Percentiles rank a stretch among this genome's conserved stretches.
Conservation (phyloP, 2,797 vertebrate genomes). For the Pterois miles region DNA sequence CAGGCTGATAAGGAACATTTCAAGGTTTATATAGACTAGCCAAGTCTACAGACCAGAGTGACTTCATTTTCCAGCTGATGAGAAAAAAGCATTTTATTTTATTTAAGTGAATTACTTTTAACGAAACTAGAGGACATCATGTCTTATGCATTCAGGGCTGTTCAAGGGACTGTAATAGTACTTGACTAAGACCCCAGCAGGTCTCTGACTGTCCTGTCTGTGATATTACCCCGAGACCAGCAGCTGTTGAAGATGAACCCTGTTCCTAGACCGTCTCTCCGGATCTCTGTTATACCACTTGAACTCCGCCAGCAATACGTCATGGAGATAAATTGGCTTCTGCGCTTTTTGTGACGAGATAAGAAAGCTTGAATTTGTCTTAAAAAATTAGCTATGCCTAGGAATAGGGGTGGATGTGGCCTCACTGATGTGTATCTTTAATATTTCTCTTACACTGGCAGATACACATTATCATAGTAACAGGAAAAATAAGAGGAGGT, state of each 20-base stretch:
- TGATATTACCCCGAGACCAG: not conserved
- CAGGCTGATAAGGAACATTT: not conserved
- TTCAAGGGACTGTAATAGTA: not conserved
- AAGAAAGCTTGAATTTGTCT: slow-evolving; percentile 44
- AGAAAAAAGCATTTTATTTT: not conserved
- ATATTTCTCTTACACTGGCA: slow-evolving; percentile 39
- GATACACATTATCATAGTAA: slow-evolving; percentile 36
- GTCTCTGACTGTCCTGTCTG: not conserved
- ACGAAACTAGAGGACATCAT: not conserved
- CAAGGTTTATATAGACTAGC: not conserved
- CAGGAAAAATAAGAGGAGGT: slow-evolving; percentile 34
- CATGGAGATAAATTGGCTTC: slow-evolving; percentile 35
- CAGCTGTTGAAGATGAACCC: slow-evolving; percentile 6
- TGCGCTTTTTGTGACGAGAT: slow-evolving; percentile 34
- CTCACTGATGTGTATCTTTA: slow-evolving; percentile 37
- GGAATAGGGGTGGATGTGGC: slow-evolving; percentile 14
- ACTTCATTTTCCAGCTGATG: not conserved
- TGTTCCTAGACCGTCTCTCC: slow-evolving; percentile 2
- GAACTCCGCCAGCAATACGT: slow-evolving; percentile 40
- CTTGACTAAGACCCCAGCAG: not conserved
- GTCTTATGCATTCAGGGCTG: no score
- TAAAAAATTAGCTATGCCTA: slow-evolving; percentile 33
- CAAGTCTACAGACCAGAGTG: not conserved
- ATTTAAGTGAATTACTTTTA: not conserved
- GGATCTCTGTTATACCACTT: slow-evolving; percentile 21